These are phyloP conservation scores for Emydoidea blandingii DNA, from an alignment of 2,797 vertebrate genomes.

Conservation along the genomic window DNA sequence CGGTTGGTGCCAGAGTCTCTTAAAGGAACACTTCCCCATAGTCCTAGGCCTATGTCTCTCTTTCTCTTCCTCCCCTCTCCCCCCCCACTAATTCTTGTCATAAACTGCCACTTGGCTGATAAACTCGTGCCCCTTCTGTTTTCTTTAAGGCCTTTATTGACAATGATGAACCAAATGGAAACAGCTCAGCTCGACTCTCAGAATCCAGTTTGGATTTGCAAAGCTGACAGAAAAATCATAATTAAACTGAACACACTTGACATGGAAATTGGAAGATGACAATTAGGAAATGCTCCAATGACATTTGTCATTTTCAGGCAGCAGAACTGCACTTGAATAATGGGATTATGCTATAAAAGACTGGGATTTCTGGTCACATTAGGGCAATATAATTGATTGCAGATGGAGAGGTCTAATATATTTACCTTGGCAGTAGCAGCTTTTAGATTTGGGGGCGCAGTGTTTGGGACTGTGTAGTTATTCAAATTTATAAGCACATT, in stretches of 20 bases:
- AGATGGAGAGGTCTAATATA: conserved; percentile 70
- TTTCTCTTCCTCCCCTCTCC: fast-evolving
- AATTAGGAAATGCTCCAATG: not conserved
- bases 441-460: conserved; percentile 51
- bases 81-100: conserved; percentile 65
- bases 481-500: conserved; percentile 64
- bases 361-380: conserved; percentile 71
- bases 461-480: conserved; percentile 57
- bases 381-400: conserved; percentile 76
- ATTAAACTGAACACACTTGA: conserved; percentile 41
- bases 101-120: conserved; percentile 72
- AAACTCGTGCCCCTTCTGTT: conserved; percentile 62
- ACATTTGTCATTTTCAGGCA: not conserved
- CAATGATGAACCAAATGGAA: conserved; percentile 1
- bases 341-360: conserved; percentile 64
- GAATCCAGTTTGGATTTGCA: not conserved
- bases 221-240: conserved; percentile 34
- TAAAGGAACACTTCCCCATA: not conserved
- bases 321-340: conserved; percentile 42
- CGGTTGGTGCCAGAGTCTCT: not conserved
- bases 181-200: not conserved
- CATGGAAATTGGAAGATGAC: conserved; percentile 24
- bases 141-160: not conserved
- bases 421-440: conserved; percentile 67
- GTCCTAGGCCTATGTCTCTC: conserved; percentile 40